Conservation (phyloP, 2,797 vertebrate genomes). For the Rhyacichthys aspro region DNA sequence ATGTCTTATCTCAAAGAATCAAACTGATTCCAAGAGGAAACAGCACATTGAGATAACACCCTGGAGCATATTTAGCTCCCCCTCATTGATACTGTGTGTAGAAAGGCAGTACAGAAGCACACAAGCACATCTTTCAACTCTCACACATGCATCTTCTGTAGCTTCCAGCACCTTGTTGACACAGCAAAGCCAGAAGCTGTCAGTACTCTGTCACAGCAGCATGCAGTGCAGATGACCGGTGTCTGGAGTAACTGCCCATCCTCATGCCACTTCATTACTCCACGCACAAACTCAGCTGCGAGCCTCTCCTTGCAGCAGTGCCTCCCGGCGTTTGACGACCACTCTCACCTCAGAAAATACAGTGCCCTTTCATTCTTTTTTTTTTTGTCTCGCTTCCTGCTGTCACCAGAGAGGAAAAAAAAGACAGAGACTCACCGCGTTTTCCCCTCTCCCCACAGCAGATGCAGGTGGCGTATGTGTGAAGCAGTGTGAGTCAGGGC, state of each 20-base stretch:
- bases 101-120: slow-evolving; percentile 18
- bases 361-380: slow-evolving; percentile 60
- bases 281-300: slow-evolving; percentile 58
- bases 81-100: slow-evolving; percentile 15
- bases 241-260: slow-evolving; percentile 63
- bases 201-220: slow-evolving; percentile 60
- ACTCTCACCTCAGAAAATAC: slow-evolving; percentile 38
- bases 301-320: slow-evolving; percentile 58
- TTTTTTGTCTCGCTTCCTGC: too few species aligned
- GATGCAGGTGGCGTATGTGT: slow-evolving; percentile 60
- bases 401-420: slow-evolving; percentile 51
- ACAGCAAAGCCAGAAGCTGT: slow-evolving; percentile 42
- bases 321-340: slow-evolving; percentile 46
- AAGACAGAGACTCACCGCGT: slow-evolving; percentile 66
- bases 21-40: slow-evolving; percentile 47
- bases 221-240: slow-evolving; percentile 53
- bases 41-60: slow-evolving; percentile 37
- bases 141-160: slow-evolving; percentile 23
- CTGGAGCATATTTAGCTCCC: slow-evolving; percentile 35
- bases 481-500: slow-evolving; percentile 61
- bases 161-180: slow-evolving; percentile 44
- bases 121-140: slow-evolving; percentile 38
- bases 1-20: slow-evolving; percentile 32
- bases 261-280: slow-evolving; percentile 56
- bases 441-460: slow-evolving; percentile 30